Conservation (phyloP, 2,888 invertebrate species). For the Pristionchus maxplancki region DNA sequence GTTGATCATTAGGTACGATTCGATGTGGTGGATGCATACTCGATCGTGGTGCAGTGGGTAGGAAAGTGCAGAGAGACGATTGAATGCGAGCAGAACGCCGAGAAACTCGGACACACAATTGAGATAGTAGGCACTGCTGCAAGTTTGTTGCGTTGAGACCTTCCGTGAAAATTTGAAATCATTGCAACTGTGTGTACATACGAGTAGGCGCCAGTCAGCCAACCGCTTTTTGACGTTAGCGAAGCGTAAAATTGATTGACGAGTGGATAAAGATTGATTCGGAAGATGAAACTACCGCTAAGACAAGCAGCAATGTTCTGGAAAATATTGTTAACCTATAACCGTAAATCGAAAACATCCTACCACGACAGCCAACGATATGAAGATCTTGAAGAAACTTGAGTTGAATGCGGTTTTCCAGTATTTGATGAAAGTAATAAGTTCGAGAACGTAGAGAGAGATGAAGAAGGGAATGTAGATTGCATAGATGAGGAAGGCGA, state of each 20-base stretch:
- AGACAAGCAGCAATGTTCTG: neutral
- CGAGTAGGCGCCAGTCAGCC: neutral
- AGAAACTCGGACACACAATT: neutral
- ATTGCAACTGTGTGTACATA: neutral
- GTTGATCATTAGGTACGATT: too few relatives aligned
- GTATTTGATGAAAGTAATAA: neutral
- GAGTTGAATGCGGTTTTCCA: neutral
- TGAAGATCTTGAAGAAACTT: neutral
- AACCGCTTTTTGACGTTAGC: neutral
- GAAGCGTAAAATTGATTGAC: neutral
- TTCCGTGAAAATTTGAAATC: too few relatives aligned
- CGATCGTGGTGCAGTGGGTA: neutral
- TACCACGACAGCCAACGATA: neutral
- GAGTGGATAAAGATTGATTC: neutral
- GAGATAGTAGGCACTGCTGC: neutral
- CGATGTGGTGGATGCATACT: too few relatives aligned
- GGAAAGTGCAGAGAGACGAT: neutral
- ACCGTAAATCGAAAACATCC: neutral
- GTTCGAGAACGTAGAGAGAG: neutral
- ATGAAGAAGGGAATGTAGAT: neutral
- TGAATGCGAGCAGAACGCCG: neutral
- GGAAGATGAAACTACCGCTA: neutral
- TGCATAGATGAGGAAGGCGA: neutral
- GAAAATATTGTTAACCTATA: neutral
- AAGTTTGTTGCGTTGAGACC: too few relatives aligned